Evolutionary conservation across 2,888 invertebrate species (phyloP), one percentile per base, ranked within the genome.

Genomic region (Acanthoscelides obtectus): DNA sequence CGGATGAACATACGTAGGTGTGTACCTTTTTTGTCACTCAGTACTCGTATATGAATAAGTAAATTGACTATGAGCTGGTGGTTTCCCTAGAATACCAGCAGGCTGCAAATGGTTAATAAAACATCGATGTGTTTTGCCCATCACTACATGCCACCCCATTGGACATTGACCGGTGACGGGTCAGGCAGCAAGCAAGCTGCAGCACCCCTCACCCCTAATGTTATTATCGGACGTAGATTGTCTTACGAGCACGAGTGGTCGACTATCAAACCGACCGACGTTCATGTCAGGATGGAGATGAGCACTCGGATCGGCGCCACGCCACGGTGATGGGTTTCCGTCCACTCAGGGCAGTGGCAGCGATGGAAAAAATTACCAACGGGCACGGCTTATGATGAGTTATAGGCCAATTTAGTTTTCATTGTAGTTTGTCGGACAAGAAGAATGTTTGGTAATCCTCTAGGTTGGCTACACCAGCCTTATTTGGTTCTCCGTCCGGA

Each of bases 261-360:
- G 72, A 79, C 79, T 80, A 82, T 82, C 81, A 82, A 82, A 79
- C 77, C 76, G 81, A 77, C 80, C 79, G 80, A 78, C 80, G 80
- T 45, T 45, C 45, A 45, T 45, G 45, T 75, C 81, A 71, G 27
- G 75, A 71, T 77, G 77, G 78, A 77, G 79, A 79, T 79, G 76
- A 79, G 80, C 81, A 81, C 80, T 81, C 81, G 80, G 78, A 78
- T 76, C 77, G 79, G 80, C 77, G 77, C 79, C 75, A 73, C 45
- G 72, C 66, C 72, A 72, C 77, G 78, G 78, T 76, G 76, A 78
- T 77, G 77, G 77, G 75, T 77, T 79, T 77, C 78, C 79, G 76
- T 79, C 78, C 76, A 77, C 77, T 77, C 75, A 73, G 12, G 1
- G 1, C 45, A 45, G 45, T 73, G 73, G 74, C 74, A 75, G 73